A percentile compares a stretch with the other conserved stretches of the same genome.
Evolutionary conservation across 2,113 vertebrate species (phyloP).

Genomic region (Myocastor coypus): DNA sequence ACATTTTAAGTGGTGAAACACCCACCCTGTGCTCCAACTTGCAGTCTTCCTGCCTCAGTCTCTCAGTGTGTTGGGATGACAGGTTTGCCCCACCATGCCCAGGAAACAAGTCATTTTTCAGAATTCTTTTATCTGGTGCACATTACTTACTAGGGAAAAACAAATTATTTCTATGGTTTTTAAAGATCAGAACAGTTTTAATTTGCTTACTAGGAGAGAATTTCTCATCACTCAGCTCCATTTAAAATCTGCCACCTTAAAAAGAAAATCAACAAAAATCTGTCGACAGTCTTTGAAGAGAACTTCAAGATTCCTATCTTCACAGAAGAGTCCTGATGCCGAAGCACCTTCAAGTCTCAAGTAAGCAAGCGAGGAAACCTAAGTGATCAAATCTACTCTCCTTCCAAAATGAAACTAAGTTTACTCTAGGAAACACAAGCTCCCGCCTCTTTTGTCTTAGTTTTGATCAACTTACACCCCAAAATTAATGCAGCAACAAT

Average conservation of each 20-base stretch:
- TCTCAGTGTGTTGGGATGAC: background rate
- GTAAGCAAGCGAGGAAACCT: background rate
- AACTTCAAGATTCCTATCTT: constrained; percentile 47
- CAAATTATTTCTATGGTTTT: constrained; percentile 61
- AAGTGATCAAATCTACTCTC: background rate
- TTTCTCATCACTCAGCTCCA: constrained; percentile 13
- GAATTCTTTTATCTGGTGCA: background rate
- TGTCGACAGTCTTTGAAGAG: constrained; percentile 43
- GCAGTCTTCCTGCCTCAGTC: background rate
- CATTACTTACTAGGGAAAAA: background rate
- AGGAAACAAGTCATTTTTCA: background rate
- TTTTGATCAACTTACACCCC: constrained; percentile 32
- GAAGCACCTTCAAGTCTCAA: constrained; percentile 6
- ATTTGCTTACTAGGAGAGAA: constrained; percentile 34
- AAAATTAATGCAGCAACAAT: constrained; percentile 24
- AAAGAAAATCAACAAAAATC: constrained; percentile 17
- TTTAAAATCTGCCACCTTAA: constrained; percentile 32
- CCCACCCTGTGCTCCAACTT: background rate
- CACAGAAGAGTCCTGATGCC: background rate
- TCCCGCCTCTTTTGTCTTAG: background rate
- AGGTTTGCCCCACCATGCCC: background rate
- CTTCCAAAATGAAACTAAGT: constrained; percentile 54
- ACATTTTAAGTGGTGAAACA: background rate
- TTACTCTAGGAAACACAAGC: constrained; percentile 44
- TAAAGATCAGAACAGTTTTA: constrained; percentile 50